phyloP scores from a whole-genome alignment of 1,140 invertebrate species.

The Hycleus cichorii region DNA sequence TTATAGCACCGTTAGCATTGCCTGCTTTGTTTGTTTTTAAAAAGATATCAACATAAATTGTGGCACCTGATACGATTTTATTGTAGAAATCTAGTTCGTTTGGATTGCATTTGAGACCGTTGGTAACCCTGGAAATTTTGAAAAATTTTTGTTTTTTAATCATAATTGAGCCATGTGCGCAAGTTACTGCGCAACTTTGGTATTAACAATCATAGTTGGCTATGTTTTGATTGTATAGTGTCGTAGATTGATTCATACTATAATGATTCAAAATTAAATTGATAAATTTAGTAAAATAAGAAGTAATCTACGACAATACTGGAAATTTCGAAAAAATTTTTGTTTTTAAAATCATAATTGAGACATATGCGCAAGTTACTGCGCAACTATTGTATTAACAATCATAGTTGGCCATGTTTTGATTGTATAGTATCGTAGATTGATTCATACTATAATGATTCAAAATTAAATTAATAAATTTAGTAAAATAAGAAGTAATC shows the following conservation, averaged over 20 bases:
- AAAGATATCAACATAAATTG: constrained; percentile 47
- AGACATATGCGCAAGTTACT: too few relatives aligned
- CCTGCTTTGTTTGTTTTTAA: constrained; percentile 43
- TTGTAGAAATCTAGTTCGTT: constrained; percentile 47
- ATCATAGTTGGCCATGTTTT: background rate
- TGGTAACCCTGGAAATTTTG: constrained; percentile 43
- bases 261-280: too few relatives aligned
- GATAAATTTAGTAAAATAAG: too few relatives aligned
- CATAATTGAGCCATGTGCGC: too few relatives aligned
- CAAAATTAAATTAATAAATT: too few relatives aligned
- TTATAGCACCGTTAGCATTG: constrained; percentile 41
- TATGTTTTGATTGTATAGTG: background rate
- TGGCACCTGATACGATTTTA: constrained; percentile 44
- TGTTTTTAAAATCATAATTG: too few relatives aligned
- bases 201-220: background rate
- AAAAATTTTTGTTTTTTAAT: too few relatives aligned
- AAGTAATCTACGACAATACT: constrained; percentile 22
- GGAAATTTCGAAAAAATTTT: background rate
- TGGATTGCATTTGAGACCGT: constrained; percentile 44
- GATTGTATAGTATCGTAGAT: background rate
- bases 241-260: background rate
- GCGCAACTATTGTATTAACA: too few relatives aligned
- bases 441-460: too few relatives aligned
- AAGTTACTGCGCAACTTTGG: too few relatives aligned
- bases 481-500: too few relatives aligned